Evolutionary conservation across 2,113 vertebrate genomes (phyloP).

Genomic region (Rhinogobius similis): DNA sequence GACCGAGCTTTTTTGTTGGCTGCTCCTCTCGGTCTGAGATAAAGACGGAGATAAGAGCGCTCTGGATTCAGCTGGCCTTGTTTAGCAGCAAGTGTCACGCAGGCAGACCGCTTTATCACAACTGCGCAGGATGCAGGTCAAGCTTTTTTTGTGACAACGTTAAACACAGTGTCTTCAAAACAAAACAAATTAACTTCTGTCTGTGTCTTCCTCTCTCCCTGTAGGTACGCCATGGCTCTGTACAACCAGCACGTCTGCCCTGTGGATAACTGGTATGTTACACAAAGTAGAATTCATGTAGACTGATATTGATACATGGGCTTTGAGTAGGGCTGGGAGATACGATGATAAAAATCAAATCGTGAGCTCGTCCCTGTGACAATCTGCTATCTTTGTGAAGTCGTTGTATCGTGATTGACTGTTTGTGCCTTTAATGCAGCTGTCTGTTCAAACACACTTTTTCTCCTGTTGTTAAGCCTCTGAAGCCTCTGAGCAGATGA

Average conservation of each 20-base stretch:
- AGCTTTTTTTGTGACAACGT: background rate
- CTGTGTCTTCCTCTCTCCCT: constrained; percentile 4
- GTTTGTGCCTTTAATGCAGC: too few relatives aligned
- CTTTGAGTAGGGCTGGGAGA: too few relatives aligned
- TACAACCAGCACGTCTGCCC: constrained; percentile 92
- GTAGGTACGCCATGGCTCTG: constrained; percentile 88
- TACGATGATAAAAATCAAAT: too few relatives aligned
- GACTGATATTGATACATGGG: too few relatives aligned
- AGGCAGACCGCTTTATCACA: background rate
- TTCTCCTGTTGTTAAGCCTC: too few relatives aligned
- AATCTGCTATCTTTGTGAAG: too few relatives aligned
- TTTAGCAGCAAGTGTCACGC: constrained; percentile 9
- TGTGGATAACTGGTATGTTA: constrained; percentile 86
- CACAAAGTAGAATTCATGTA: background rate
- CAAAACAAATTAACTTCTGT: background rate
- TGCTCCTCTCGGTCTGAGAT: background rate
- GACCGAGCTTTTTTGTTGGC: constrained; percentile 2
- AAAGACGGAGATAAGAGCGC: background rate
- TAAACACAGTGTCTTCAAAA: background rate
- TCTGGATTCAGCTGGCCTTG: constrained; percentile 8
- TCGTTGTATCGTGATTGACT: too few relatives aligned
- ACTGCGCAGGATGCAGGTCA: background rate
- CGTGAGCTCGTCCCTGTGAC: too few relatives aligned
- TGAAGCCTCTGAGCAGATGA: too few relatives aligned
- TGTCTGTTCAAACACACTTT: too few relatives aligned